Evolutionary conservation across 2,888 invertebrate species (phyloP).

Genomic region (Dicyrtoma fusca): DNA sequence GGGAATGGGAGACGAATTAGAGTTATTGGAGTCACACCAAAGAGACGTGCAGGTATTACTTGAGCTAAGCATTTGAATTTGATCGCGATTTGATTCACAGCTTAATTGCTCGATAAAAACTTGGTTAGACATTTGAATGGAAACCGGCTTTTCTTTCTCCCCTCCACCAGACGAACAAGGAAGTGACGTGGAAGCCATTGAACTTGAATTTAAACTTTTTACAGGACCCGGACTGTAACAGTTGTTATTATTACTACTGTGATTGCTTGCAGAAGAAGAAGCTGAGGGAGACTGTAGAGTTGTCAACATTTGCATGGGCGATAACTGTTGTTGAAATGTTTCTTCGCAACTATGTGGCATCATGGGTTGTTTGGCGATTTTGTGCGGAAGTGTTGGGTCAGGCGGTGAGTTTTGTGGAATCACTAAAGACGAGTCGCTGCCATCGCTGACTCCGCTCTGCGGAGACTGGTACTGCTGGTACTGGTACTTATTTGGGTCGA

Average conservation of each 20-base stretch:
- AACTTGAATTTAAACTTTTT: slow-evolving; percentile 3
- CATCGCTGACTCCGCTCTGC: not conserved
- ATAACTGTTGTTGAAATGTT: not conserved
- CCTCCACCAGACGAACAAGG: not conserved
- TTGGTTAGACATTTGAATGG: not conserved
- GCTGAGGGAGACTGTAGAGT: not conserved
- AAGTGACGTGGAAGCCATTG: not conserved
- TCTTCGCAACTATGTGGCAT: slow-evolving; percentile 36
- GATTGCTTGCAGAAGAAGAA: not conserved
- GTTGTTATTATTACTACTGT: not conserved
- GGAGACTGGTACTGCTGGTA: not conserved
- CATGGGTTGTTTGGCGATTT: slow-evolving; percentile 45
- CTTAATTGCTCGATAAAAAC: too few species aligned
- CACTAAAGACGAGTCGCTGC: not conserved
- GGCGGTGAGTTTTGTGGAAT: slow-evolving; percentile 34
- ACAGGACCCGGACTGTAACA: not conserved
- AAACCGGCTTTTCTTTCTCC: not conserved
- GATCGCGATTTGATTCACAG: too few species aligned
- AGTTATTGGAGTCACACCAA: too few species aligned
- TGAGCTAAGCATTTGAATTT: too few species aligned
- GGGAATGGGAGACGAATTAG: too few species aligned
- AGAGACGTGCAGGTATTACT: too few species aligned
- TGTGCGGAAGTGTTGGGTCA: slow-evolving; percentile 40
- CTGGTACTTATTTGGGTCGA: slow-evolving; percentile 6
- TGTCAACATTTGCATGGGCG: not conserved